Conservation (phyloP, 2,888 invertebrate species). For the Campoplex capitator region DNA sequence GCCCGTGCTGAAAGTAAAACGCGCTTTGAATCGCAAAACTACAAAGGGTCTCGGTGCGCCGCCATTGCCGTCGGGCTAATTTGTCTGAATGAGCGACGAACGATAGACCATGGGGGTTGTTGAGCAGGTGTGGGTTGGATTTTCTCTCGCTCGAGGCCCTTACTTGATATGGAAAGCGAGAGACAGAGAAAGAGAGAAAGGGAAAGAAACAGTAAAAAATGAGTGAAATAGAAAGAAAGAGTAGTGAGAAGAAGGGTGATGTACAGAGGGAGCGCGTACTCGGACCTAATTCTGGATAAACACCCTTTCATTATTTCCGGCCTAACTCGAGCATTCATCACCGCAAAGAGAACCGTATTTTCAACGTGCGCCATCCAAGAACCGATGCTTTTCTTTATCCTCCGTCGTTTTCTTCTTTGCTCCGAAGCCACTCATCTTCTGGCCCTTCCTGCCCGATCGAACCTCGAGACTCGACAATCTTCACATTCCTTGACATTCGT, state of each 20-base stretch:
- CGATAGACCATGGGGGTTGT: constrained; percentile 81
- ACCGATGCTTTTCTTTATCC: constrained; percentile 59
- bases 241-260: constrained; percentile 19
- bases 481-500: constrained; percentile 18
- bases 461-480: constrained; percentile 15
- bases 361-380: constrained; percentile 45
- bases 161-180: constrained; percentile 1
- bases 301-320: constrained; percentile 83
- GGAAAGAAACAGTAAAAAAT: neutral
- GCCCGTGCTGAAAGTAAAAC: constrained; percentile 79
- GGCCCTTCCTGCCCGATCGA: neutral
- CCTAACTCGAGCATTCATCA: constrained; percentile 63
- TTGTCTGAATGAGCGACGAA: constrained; percentile 82
- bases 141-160: constrained; percentile 42
- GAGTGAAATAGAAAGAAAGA: neutral
- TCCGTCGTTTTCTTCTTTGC: constrained; percentile 47
- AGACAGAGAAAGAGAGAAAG: constrained; percentile 1
- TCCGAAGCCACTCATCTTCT: constrained; percentile 39
- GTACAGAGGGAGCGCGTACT: constrained; percentile 62
- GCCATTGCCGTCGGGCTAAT: constrained; percentile 81
- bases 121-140: constrained; percentile 67
- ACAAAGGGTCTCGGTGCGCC: constrained; percentile 78
- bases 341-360: constrained; percentile 52
- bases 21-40: constrained; percentile 83
- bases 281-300: constrained; percentile 83